A percentile compares a stretch with the other conserved stretches of the same genome.
Conservation (phyloP, 2,113 vertebrate genomes). For the Chaetura pelagica region DNA sequence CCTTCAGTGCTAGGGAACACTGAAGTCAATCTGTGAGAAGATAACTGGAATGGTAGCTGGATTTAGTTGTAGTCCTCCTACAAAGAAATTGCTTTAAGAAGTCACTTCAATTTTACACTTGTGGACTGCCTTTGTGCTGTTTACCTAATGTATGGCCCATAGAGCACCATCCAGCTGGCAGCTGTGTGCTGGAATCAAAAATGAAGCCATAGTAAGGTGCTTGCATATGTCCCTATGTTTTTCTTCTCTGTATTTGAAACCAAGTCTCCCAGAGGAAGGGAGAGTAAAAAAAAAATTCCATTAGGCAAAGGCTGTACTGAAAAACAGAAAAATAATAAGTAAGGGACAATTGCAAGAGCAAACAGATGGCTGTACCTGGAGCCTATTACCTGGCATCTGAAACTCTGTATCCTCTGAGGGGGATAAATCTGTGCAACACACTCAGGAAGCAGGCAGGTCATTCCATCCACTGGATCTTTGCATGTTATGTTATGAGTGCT, state of each 20-base stretch:
- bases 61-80: background rate
- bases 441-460: accelerated
- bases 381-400: background rate
- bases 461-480: background rate
- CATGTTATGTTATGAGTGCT: accelerated
- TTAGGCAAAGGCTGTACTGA: background rate
- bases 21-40: background rate
- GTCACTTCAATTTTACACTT: background rate
- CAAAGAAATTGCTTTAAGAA: background rate
- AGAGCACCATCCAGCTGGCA: background rate
- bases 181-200: background rate
- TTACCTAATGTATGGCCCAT: background rate
- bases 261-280: background rate
- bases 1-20: background rate
- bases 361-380: background rate
- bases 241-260: too few species aligned
- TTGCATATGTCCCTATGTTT: background rate
- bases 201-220: background rate
- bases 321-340: background rate
- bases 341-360: background rate
- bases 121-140: background rate
- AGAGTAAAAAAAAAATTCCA: background rate
- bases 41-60: background rate
- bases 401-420: accelerated
- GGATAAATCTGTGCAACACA: background rate